Evolutionary conservation across 1,140 invertebrate species (phyloP), one percentile per base, ranked within the genome.

Genomic region (Andrena cerasifolii): DNA sequence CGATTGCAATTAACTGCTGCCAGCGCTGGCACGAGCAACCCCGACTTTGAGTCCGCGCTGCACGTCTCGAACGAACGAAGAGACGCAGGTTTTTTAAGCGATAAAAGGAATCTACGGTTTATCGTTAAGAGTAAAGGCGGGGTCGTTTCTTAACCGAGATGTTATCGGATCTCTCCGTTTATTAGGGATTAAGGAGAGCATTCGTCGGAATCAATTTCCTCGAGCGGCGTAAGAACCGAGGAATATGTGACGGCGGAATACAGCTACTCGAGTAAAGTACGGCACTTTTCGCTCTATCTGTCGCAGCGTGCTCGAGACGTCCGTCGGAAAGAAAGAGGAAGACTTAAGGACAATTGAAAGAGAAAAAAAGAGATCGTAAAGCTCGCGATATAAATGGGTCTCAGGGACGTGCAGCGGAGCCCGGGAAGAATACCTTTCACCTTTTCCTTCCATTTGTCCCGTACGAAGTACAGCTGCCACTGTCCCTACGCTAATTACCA

Each of bases 321-420:
- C 53, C 33, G 31, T 21, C 33, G 59, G 26, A 56, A 54, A 58
- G 63, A 71, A 51, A 53, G 74, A 62, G 63, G 18, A 33, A 31
- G 28, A 74, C 54, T 74, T 75, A 36, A 80, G 82, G 78, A 73
- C 79, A 53, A 67, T 72, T 79, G 43, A 43, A n/a, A 75, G 71
- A 74, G 61, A 71, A 75, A 74, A 74, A 66, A 71, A 56, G 74
- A 76, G 65, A 76, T 53, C 72, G 65, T 72, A 80, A 85, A 86
- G 73, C 84, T 85, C 61, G 59, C 54, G 68, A 63, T 79, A 86
- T 86, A 86, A 84, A 87, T 84, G 84, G 82, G 75, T 78, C 68
- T 78, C 78, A 75, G 84, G 79, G 73, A 84, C 71, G 82, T 54
- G 59, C 72, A 58, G 43, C 31, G 65, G 26, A 68, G 26, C 67